These are phyloP conservation scores for Pachydiplax longipennis DNA, from an alignment of 2,888 invertebrate species.

Conservation along the genomic window DNA sequence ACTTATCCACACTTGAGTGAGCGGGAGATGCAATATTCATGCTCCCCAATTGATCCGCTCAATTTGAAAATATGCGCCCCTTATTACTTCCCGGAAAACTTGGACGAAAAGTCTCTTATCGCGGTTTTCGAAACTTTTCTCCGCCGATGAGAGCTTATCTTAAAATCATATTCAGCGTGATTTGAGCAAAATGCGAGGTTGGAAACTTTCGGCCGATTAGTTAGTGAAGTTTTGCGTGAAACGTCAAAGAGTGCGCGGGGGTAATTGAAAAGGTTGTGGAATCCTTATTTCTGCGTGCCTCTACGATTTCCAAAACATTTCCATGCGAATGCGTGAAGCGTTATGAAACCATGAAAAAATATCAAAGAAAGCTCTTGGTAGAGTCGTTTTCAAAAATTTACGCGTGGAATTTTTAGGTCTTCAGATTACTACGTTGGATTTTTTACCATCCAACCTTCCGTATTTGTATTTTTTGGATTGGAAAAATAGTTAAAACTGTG, in stretches of 20 bases:
- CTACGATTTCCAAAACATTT: too few species aligned
- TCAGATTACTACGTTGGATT: too few species aligned
- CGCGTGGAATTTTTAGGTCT: neutral
- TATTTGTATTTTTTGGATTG: too few species aligned
- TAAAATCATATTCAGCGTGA: constrained; percentile 19
- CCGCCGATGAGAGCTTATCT: neutral
- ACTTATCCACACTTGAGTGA: neutral
- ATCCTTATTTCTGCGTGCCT: too few species aligned
- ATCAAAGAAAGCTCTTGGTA: neutral
- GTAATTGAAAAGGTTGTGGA: neutral
- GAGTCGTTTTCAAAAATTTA: neutral
- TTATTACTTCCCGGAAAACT: constrained; percentile 11
- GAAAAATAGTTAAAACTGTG: too few species aligned
- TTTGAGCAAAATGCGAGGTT: neutral
- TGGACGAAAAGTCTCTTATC: constrained; percentile 2
- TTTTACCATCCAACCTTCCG: too few species aligned
- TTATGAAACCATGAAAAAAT: neutral
- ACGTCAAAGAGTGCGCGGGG: neutral
- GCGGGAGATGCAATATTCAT: constrained; percentile 37
- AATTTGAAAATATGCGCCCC: constrained; percentile 24
- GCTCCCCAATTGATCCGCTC: constrained; percentile 37
- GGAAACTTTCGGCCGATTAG: neutral
- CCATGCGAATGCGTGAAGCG: too few species aligned
- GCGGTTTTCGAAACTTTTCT: neutral
- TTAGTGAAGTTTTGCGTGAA: neutral